Evolutionary conservation across 2,888 invertebrate genomes (phyloP), one percentile per base, ranked within the genome.

Genomic region (Theretra japonica): DNA sequence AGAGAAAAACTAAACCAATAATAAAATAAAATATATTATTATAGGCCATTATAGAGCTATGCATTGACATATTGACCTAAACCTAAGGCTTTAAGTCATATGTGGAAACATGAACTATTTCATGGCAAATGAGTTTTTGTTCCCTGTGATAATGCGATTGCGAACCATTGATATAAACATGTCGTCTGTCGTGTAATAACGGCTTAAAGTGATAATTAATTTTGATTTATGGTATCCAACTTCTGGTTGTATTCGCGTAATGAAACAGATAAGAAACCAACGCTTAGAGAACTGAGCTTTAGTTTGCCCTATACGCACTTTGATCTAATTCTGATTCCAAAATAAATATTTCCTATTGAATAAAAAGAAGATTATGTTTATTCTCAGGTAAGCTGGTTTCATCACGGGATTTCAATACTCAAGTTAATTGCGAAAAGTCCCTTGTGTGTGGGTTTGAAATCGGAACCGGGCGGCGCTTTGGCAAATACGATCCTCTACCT

Each of bases 111-210:
- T 48, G 6, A 23, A 65, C 41, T 65, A 41, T 62, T 65, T 48
- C 48, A 65, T 65, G 65, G 48, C 65, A 48, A 65, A 23, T 21
- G 6, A 65, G 21, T 65, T 65, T 65, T 65, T 65, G 65, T 48
- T 15, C 65, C 48, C 41, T 65, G 48, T 65, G 65, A 48, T 65
- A 65, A 65, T 65, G 6, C 15, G 23, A 65, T 48, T 65, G 41
- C 17, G 15, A 65, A 17, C 4, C 41, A 41, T 41, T 15, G 41
- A 41, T 41, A 41, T 41, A 41, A 23, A 62, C 48, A 21, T 65
- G 48, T 65, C 65, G 65, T 23, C 48, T 65, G 23, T 65, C 65
- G 48, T 65, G 23, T 65, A 17, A 17, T 62, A 65, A 48, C 23
- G 21, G 17, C 23, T 6, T 48, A 48, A 65, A 65, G 65, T 6